Evolutionary conservation across 2,113 vertebrate genomes (phyloP), one percentile per base, ranked within the genome.

Genomic region (Sakesphorus luctuosus): DNA sequence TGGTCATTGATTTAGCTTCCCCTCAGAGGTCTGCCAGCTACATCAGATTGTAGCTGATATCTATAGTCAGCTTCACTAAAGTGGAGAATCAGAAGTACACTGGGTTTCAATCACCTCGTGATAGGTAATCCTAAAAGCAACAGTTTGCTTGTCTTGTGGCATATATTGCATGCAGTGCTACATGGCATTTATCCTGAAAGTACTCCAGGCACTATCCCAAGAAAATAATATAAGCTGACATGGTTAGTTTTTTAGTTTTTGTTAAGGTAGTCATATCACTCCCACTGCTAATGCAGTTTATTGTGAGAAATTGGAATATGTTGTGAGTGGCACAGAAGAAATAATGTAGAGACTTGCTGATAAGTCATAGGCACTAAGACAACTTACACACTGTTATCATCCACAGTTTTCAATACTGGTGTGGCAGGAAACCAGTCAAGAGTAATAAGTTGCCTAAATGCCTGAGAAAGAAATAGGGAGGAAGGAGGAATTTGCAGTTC

Each of bases 201-300:
- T 68, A 58, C 53, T 93, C 36, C 43, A 68, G 74, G 59, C 21
- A 8, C 40, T 84, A 26, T 89, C 76, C 36, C 5, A 5, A 58
- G 62, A 87, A 38, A 40, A 87, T 87, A 95, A 69, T 92, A 72
- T 65, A 84, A 89, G 28, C 16, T 93, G 86, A 69, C 63, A 80
- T 14, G 69, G 44, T 65, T 91, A 3, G 3, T 35, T 84, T 61
- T 91, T 91, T 58, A 43, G 15, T 61, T 93, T 92, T 94, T 75
- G 25, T 90, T 87, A 84, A 82, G 46, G 66, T 81, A 87, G 82
- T 96, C 33, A 12, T 89, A 91, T 84, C 69, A 89, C 79, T 92
- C 73, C 76, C 62, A 85, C 53, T 74, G 61, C 49, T 96, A 87
- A 93, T 96, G 76, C 56, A 86, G 84, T 94, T 84, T 95, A 44